These are phyloP conservation scores for Eira barbara DNA, from an alignment of 2,113 vertebrate species.

Conservation along the genomic window DNA sequence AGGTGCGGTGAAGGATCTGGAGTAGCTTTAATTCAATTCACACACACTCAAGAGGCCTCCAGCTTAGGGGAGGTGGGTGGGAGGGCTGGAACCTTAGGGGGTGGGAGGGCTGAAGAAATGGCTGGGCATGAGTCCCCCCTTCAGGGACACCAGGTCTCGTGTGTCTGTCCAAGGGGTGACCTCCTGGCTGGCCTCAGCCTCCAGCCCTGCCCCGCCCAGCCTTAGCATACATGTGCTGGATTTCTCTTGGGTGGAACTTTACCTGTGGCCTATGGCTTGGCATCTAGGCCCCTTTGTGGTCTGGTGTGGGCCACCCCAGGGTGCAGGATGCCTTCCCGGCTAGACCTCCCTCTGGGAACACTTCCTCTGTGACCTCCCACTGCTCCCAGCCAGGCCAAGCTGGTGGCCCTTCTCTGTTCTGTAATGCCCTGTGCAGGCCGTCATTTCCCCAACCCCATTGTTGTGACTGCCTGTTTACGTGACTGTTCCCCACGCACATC, in stretches of 20 bases:
- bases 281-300: not conserved
- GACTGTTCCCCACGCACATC: not conserved
- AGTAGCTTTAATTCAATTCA: not conserved
- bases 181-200: not conserved
- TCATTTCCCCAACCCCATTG: not conserved
- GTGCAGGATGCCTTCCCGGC: not conserved
- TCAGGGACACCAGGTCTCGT: not conserved
- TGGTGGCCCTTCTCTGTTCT: not conserved
- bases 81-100: not conserved
- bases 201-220: fast-evolving
- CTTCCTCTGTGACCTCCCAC: not conserved
- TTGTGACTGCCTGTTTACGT: not conserved
- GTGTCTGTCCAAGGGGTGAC: not conserved
- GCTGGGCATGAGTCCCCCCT: not conserved
- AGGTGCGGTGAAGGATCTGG: not conserved
- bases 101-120: not conserved
- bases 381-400: not conserved
- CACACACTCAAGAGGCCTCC: not conserved
- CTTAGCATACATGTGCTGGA: not conserved
- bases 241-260: not conserved
- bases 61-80: too few species aligned
- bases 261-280: not conserved
- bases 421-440: fast-evolving
- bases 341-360: not conserved
- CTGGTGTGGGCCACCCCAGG: not conserved